Evolutionary conservation across 1,140 invertebrate genomes (phyloP), one percentile per base, ranked within the genome.

Genomic region (Nebria ingens): DNA sequence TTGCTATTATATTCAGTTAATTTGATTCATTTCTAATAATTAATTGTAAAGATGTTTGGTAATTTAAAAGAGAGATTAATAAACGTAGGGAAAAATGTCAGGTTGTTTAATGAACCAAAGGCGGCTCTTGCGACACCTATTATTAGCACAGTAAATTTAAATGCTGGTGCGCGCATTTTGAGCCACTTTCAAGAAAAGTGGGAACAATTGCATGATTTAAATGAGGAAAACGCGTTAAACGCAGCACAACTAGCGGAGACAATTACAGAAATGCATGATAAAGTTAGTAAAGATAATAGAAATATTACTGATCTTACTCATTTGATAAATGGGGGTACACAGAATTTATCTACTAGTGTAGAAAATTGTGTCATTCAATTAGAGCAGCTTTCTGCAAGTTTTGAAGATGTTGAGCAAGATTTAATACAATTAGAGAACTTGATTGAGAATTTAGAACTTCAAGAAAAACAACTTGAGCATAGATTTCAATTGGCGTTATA

Each of bases 131-230:
- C 57, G 34, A n/a, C 29, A 40, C 45, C 51, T 38, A 51, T 58
- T 21, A 53, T 53, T 17, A 60, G 65, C 55, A 67, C 69, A 60
- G 71, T 76, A 22, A 78, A 80, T 68, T 73, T 75, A 51, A 70
- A 80, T 67, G 78, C 79, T 22, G 81, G 80, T 1, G 73, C 76
- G 6, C 76, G 79, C 59, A 60, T 83, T 52, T 66, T 84, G 19
- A 71, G 76, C 57, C 77, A 79, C 59, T 86, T 80, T 67, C 82
- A 85, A 64, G 67, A 76, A 23, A 71, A 79, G 51, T 87, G 84
- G 84, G 75, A 75, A 59, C 77, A 81, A 57, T 58, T 86, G 15
- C 83, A 85, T 59, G 68, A 76, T 53, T 65, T 79, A 13, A 77
- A 79, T 34, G 81, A 85, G 64, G 73, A 79, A 55, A 85, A 83